A percentile compares a stretch with the other conserved stretches of the same genome.
These are phyloP conservation scores for Cromileptes altivelis DNA, from an alignment of 2,113 vertebrate species.

Conservation along the genomic window DNA sequence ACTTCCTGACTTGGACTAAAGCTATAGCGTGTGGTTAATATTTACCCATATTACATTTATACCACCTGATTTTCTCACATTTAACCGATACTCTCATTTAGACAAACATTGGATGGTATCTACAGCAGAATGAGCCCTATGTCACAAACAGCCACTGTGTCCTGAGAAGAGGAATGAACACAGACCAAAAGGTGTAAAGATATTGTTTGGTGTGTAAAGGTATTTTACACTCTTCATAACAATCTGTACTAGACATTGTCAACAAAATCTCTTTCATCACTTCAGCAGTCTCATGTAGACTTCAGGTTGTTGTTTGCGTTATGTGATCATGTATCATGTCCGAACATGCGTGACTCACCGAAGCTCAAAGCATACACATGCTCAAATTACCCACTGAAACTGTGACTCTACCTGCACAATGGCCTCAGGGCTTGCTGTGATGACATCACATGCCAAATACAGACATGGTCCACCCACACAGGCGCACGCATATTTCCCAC, in stretches of 20 bases:
- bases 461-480: background rate
- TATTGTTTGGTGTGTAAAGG: background rate
- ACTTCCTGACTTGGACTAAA: background rate
- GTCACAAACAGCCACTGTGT: background rate
- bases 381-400: constrained; percentile 67
- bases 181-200: background rate
- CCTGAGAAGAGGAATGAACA: background rate
- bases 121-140: background rate
- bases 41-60: background rate
- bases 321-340: constrained; percentile 36
- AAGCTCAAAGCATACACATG: background rate
- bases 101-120: background rate
- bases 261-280: background rate
- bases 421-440: constrained; percentile 14
- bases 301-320: constrained; percentile 31
- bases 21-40: background rate
- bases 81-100: background rate
- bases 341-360: constrained; percentile 40
- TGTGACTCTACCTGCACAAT: constrained; percentile 52
- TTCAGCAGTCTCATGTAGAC: background rate
- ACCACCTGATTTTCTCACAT: background rate
- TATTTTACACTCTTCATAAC: background rate
- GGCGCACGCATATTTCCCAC: background rate
- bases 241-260: background rate
- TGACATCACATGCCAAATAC: constrained; percentile 47